Conservation (phyloP, 2,888 invertebrate species). For the Allolobophora icterica region DNA sequence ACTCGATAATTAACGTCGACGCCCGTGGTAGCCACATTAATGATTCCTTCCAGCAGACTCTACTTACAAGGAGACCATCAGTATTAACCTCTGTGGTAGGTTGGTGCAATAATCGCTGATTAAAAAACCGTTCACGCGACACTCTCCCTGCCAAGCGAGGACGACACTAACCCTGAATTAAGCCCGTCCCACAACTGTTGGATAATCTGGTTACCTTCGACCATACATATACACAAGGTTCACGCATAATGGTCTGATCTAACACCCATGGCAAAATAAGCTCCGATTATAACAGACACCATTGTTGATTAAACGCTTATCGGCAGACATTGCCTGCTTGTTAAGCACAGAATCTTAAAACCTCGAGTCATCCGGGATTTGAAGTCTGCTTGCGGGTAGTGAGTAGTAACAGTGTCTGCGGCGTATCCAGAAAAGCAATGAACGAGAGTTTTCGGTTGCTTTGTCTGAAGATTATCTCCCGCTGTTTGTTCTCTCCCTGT, state of each 20-base stretch:
- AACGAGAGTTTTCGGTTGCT: too few relatives aligned
- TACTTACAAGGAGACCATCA: not conserved
- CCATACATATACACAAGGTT: not conserved
- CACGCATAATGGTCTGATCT: not conserved
- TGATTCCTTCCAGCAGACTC: not conserved
- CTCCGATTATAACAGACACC: not conserved
- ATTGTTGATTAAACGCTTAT: not conserved
- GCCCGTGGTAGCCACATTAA: too few relatives aligned
- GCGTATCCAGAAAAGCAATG: too few relatives aligned
- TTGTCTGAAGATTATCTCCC: too few relatives aligned
- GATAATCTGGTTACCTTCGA: not conserved
- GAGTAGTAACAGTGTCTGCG: too few relatives aligned
- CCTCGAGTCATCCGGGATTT: too few relatives aligned
- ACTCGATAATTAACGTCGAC: too few relatives aligned
- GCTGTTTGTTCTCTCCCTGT: too few relatives aligned
- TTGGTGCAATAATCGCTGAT: not conserved
- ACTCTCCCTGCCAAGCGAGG: not conserved
- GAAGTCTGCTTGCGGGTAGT: too few relatives aligned
- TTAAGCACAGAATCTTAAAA: too few relatives aligned
- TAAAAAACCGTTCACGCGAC: not conserved
- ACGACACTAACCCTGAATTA: not conserved
- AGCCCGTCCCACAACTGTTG: not conserved
- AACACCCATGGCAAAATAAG: not conserved
- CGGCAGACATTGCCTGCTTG: too few relatives aligned
- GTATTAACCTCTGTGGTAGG: not conserved